phyloP scores from a whole-genome alignment of 2,113 vertebrate species.

The Pachycephala philippinensis region DNA sequence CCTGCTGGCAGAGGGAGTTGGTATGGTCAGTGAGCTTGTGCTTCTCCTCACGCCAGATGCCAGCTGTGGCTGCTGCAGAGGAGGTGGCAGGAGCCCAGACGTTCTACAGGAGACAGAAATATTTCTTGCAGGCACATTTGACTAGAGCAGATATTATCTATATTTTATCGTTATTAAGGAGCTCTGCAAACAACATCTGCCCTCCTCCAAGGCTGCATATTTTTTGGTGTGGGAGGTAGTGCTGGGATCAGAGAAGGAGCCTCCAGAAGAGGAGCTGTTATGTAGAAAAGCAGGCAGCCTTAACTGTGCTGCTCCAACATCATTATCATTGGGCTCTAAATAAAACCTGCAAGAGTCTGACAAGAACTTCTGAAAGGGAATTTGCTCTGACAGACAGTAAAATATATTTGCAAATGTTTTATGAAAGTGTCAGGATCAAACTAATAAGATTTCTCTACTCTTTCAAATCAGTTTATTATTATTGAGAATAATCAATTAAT shows the following conservation, averaged over 20 bases:
- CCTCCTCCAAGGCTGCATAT: not conserved
- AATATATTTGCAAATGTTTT: not conserved
- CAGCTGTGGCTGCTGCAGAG: not conserved
- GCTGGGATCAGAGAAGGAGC: not conserved
- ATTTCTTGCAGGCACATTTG: not conserved
- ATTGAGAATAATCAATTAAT: not conserved
- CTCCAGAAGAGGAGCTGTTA: not conserved
- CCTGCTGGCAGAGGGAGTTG: not conserved
- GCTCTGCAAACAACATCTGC: not conserved
- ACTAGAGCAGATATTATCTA: not conserved
- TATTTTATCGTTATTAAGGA: not conserved
- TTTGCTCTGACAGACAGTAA: not conserved
- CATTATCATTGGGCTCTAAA: fast-evolving
- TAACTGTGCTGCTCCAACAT: not conserved
- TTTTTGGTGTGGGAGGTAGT: not conserved
- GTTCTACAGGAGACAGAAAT: not conserved
- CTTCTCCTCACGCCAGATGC: not conserved
- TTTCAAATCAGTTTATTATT: not conserved
- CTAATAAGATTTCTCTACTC: not conserved
- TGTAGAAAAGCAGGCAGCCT: not conserved
- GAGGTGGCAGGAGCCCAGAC: not conserved
- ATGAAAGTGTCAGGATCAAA: not conserved
- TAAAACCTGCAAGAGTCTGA: not conserved
- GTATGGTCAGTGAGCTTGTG: not conserved
- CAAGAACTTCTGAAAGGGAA: not conserved